Evolutionary conservation across 1,140 invertebrate genomes (phyloP).

Genomic region (Zeugodacus cucurbitae): DNA sequence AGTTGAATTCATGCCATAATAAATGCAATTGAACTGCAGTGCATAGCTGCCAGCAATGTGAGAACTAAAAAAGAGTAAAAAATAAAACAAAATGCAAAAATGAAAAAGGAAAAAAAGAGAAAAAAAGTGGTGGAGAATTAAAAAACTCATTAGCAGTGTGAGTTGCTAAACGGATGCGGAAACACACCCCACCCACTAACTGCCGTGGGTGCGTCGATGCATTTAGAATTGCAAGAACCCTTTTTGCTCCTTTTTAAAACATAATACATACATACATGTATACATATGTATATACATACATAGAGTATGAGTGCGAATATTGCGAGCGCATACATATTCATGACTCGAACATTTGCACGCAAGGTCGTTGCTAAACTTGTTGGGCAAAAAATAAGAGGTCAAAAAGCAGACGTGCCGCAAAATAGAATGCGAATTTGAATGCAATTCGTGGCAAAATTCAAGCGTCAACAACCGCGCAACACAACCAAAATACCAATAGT

Average conservation of each 20-base stretch:
- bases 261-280: not conserved
- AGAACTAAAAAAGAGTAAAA: not conserved
- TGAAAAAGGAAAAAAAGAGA: not conserved
- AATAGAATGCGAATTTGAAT: not conserved
- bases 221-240: not conserved
- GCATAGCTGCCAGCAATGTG: not conserved
- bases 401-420: not conserved
- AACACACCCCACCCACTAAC: not conserved
- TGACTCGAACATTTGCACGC: not conserved
- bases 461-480: not conserved
- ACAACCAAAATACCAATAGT: not conserved
- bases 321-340: too few relatives aligned
- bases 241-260: not conserved
- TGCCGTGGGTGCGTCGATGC: not conserved
- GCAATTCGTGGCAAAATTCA: constrained; percentile 10
- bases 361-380: not conserved
- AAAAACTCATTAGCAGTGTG: not conserved
- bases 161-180: not conserved
- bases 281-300: not conserved
- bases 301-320: not conserved
- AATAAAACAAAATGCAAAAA: not conserved
- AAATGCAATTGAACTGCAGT: constrained; percentile 1
- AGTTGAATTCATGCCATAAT: not conserved
- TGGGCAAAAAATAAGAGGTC: not conserved
- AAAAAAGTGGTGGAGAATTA: not conserved